Evolutionary conservation across 2,113 vertebrate genomes (phyloP).

Genomic region (Protobothrops flavoviridis): DNA sequence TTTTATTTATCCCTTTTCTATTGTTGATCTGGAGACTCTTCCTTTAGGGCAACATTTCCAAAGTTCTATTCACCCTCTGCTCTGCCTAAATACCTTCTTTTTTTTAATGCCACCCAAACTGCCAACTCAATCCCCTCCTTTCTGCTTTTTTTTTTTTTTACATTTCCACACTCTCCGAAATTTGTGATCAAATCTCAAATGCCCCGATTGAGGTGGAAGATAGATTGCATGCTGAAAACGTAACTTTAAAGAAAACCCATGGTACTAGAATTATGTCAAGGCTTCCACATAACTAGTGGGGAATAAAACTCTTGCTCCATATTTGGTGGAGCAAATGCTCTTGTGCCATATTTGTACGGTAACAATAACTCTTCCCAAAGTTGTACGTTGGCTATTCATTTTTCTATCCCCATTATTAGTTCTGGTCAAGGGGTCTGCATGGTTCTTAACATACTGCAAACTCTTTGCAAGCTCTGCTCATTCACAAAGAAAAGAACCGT

Average conservation of each 20-base stretch:
- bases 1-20: constrained; percentile 83
- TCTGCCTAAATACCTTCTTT: constrained; percentile 70
- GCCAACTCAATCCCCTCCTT: constrained; percentile 59
- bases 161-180: constrained; percentile 43
- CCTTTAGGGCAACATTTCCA: constrained; percentile 77
- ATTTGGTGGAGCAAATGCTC: too few relatives aligned
- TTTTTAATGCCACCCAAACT: constrained; percentile 81
- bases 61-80: constrained; percentile 81
- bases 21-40: constrained; percentile 80
- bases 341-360: background rate
- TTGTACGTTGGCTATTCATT: background rate
- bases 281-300: background rate
- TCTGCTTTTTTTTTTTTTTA: constrained; percentile 23
- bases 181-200: constrained; percentile 37
- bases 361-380: background rate
- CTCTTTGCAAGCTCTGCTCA: background rate
- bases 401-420: too few relatives aligned
- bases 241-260: background rate
- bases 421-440: background rate
- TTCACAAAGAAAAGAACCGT: background rate
- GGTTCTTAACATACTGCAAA: background rate
- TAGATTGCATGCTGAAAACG: background rate
- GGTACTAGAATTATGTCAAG: background rate
- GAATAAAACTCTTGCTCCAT: background rate
- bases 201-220: constrained; percentile 32